Conservation (phyloP, 2,888 invertebrate species). For the Ochropleura leucogaster region DNA sequence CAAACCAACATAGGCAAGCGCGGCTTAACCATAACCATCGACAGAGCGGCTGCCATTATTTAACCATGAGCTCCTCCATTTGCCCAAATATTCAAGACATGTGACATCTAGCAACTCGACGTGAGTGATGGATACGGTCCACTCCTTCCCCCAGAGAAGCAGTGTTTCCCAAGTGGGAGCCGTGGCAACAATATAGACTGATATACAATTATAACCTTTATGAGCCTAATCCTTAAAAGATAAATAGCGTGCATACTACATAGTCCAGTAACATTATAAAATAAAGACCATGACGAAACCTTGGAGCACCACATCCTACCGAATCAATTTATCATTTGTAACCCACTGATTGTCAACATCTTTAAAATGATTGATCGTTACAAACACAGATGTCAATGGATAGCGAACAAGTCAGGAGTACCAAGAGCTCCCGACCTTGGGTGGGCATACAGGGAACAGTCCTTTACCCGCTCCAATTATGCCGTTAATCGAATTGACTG, state of each 20-base stretch:
- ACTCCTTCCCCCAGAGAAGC: not conserved
- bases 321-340: not conserved
- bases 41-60: too few relatives aligned
- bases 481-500: constrained; percentile 88
- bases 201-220: not conserved
- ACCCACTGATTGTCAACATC: constrained; percentile 30
- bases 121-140: not conserved
- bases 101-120: not conserved
- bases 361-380: not conserved
- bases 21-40: too few relatives aligned
- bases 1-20: too few relatives aligned
- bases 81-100: not conserved
- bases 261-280: constrained; percentile 13
- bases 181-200: not conserved
- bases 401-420: not conserved
- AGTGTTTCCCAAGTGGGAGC: not conserved
- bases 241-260: not conserved
- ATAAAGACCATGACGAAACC: constrained; percentile 51
- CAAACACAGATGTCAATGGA: constrained; percentile 23
- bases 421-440: constrained; percentile 73
- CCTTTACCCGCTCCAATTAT: constrained; percentile 85
- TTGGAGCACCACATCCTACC: constrained; percentile 36
- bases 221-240: not conserved
- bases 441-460: constrained; percentile 73
- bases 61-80: not conserved